These are phyloP conservation scores for Hydropsyche tenuis DNA, from an alignment of 1,140 invertebrate species.

Conservation along the genomic window DNA sequence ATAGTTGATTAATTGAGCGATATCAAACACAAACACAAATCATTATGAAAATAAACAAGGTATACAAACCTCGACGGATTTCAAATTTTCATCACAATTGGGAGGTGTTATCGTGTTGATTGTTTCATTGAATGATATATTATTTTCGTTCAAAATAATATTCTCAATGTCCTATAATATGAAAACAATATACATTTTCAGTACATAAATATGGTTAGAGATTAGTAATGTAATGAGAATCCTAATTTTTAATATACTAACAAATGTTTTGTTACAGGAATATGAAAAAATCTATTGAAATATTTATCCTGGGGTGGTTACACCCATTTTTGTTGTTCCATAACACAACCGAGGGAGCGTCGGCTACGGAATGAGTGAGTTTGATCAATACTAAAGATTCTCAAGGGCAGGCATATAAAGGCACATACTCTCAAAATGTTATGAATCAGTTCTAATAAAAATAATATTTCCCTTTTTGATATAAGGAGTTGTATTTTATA, in stretches of 20 bases:
- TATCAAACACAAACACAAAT: too few relatives aligned
- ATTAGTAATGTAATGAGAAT: too few relatives aligned
- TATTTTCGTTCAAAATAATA: slow-evolving; percentile 7
- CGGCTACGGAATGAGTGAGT: slow-evolving; percentile 10
- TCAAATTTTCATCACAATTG: background rate
- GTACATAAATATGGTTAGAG: too few relatives aligned
- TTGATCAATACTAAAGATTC: slow-evolving; percentile 37
- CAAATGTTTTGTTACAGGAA: too few relatives aligned
- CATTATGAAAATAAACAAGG: too few relatives aligned
- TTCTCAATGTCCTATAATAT: background rate
- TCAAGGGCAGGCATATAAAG: slow-evolving; percentile 27
- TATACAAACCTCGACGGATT: background rate
- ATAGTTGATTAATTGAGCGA: too few relatives aligned
- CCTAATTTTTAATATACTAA: too few relatives aligned
- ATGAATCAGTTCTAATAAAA: background rate
- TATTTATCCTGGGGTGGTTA: background rate
- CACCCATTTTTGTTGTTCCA: slow-evolving; percentile 9
- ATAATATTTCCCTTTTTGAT: background rate
- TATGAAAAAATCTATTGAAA: background rate
- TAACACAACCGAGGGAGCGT: slow-evolving; percentile 5
- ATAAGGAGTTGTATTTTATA: background rate
- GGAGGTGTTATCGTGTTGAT: background rate
- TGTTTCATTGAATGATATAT: background rate
- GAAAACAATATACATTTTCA: background rate
- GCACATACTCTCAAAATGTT: background rate